Percentiles rank a stretch among this genome's conserved stretches.
These are phyloP conservation scores for Melopsittacus undulatus DNA, from an alignment of 2,797 vertebrate genomes.

Conservation along the genomic window DNA sequence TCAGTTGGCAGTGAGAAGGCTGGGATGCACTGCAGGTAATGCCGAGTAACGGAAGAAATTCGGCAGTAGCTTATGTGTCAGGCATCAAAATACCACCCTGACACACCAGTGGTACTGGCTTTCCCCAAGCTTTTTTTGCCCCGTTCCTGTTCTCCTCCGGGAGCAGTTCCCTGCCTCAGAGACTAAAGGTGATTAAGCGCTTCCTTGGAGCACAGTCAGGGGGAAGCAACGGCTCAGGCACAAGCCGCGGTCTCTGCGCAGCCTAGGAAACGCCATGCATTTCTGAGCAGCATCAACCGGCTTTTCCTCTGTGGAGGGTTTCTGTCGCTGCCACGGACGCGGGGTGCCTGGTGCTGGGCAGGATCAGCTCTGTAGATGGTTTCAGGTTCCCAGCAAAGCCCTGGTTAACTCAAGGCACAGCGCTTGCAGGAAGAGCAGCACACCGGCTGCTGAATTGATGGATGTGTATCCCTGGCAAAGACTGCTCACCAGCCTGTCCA, in stretches of 20 bases:
- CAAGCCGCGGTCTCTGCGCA: background rate
- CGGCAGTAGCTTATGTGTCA: background rate
- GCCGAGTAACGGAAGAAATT: background rate
- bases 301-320: background rate
- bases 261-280: background rate
- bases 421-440: background rate
- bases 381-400: background rate
- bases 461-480: background rate
- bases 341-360: background rate
- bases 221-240: background rate
- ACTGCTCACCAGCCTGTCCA: accelerated
- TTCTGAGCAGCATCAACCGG: background rate
- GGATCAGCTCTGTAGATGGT: background rate
- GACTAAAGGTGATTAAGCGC: background rate
- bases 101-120: accelerated
- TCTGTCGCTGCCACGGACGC: accelerated
- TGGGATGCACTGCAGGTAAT: background rate
- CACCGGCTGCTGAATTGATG: accelerated
- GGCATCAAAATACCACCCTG: background rate
- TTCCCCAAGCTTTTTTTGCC: background rate
- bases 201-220: background rate
- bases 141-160: accelerated
- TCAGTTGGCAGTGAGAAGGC: background rate
- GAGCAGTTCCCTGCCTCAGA: background rate
- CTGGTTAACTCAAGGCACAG: background rate